phyloP scores from a whole-genome alignment of 2,113 vertebrate genomes.

The Delphinapterus leucas region DNA sequence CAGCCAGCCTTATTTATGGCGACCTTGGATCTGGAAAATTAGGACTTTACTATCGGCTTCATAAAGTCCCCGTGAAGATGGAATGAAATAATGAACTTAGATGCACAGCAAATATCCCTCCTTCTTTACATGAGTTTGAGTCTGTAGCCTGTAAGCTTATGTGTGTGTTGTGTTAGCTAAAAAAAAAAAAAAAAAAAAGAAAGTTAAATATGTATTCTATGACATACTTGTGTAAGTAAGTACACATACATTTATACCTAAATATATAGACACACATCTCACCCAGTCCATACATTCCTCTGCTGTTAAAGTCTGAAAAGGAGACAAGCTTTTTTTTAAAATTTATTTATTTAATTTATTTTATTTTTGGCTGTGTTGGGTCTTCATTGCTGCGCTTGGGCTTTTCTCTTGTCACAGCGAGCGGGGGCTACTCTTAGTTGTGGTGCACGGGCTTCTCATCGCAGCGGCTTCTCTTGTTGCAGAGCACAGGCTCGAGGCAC shows the following conservation, averaged over 20 bases:
- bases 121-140: not conserved
- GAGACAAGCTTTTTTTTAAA: too few species aligned
- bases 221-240: not conserved
- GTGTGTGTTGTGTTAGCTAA: not conserved
- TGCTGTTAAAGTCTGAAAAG: not conserved
- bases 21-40: not conserved
- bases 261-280: not conserved
- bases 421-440: too few species aligned
- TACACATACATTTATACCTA: not conserved
- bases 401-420: too few species aligned
- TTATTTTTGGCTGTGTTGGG: too few species aligned
- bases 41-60: not conserved
- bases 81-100: not conserved
- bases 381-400: too few species aligned
- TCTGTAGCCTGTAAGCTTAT: not conserved
- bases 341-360: too few species aligned
- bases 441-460: too few species aligned
- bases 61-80: not conserved
- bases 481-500: too few species aligned
- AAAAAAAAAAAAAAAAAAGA: not conserved
- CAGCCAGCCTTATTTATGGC: not conserved
- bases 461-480: too few species aligned
- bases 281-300: not conserved
- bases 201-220: not conserved
- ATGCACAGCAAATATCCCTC: not conserved